A percentile compares a stretch with the other conserved stretches of the same genome.
These are phyloP conservation scores for Plagodis pulveraria DNA, from an alignment of 2,888 invertebrate species.

Conservation along the genomic window DNA sequence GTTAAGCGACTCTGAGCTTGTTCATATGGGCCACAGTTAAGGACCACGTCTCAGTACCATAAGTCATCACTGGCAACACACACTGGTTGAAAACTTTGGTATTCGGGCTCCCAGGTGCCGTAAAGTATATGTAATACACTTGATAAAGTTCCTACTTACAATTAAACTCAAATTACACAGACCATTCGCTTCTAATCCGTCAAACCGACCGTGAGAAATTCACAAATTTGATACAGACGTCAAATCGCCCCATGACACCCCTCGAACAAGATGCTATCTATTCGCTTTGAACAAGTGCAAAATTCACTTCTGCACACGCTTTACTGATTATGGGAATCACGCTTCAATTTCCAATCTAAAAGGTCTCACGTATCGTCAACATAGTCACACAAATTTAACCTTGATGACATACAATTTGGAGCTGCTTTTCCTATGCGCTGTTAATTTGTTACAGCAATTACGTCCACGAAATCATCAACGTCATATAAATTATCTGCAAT, in stretches of 20 bases:
- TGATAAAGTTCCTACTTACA: background rate
- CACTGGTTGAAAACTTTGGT: too few species aligned
- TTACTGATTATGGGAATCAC: conserved; percentile 79
- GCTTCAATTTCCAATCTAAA: conserved; percentile 49
- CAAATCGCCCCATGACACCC: conserved; percentile 38
- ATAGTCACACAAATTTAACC: conserved; percentile 24
- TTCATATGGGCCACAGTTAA: too few species aligned
- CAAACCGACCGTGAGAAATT: conserved; percentile 63
- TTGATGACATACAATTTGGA: conserved; percentile 17
- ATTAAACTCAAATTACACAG: conserved; percentile 47
- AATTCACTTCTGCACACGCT: conserved; percentile 72
- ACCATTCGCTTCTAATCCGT: conserved; percentile 54
- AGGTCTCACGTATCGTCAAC: conserved; percentile 32
- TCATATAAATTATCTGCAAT: conserved; percentile 35
- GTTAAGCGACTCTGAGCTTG: too few species aligned
- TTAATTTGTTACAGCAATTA: conserved; percentile 47
- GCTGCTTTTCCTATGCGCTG: conserved; percentile 34
- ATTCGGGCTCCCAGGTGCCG: too few species aligned
- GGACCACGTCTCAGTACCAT: too few species aligned
- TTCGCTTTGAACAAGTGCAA: conserved; percentile 76
- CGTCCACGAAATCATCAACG: conserved; percentile 38
- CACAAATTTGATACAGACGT: conserved; percentile 51
- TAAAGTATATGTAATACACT: too few species aligned
- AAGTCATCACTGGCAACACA: too few species aligned
- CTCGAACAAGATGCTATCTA: conserved; percentile 74